phyloP scores from a whole-genome alignment of 2,888 invertebrate genomes.

The Tinea semifulvella region DNA sequence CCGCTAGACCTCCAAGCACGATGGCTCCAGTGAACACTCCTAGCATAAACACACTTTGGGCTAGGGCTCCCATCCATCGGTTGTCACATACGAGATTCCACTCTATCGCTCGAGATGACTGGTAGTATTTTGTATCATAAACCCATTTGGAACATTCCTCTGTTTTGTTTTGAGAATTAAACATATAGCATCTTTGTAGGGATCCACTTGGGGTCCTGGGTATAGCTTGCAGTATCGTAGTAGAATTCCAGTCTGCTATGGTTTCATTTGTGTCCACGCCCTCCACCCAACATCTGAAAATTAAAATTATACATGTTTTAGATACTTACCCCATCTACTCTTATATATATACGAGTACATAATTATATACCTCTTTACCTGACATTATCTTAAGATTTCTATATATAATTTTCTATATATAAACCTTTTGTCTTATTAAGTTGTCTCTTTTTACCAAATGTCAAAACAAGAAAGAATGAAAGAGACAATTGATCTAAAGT shows the following conservation, averaged over 20 bases:
- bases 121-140: constrained; percentile 77
- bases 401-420: no score
- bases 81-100: constrained; percentile 84
- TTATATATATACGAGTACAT: no score
- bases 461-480: no score
- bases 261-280: constrained; percentile 67
- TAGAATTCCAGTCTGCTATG: constrained; percentile 63
- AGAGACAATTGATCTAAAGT: no score
- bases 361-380: no score
- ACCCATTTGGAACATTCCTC: constrained; percentile 65
- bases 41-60: constrained; percentile 83
- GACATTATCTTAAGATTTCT: no score
- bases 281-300: constrained; percentile 70
- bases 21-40: constrained; percentile 88
- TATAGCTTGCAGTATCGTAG: constrained; percentile 63
- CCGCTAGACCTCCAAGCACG: constrained; percentile 81
- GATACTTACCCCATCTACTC: no score
- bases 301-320: no score
- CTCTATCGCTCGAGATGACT: constrained; percentile 79
- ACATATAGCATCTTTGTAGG: constrained; percentile 70
- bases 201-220: constrained; percentile 61
- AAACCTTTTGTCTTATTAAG: no score
- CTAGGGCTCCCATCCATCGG: constrained; percentile 83
- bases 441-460: no score
- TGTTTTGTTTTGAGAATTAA: constrained; percentile 39